A percentile compares a stretch with the other conserved stretches of the same genome.
phyloP scores from a whole-genome alignment of 2,113 vertebrate genomes.

The Chaetorhynchus papuensis region DNA sequence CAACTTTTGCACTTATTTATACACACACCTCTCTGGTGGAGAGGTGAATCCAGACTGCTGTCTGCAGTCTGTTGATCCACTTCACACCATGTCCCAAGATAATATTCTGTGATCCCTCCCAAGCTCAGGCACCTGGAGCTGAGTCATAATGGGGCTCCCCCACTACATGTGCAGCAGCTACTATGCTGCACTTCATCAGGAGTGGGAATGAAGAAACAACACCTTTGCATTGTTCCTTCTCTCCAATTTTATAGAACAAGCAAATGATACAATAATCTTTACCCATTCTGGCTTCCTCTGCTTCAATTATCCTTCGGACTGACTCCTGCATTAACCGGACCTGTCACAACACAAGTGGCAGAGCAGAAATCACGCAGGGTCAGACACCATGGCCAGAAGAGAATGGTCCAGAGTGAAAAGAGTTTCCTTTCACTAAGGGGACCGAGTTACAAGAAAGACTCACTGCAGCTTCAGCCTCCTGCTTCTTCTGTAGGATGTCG shows the following conservation, averaged over 20 bases:
- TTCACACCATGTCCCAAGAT: neutral
- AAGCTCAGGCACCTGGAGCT: neutral
- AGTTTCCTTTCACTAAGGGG: neutral
- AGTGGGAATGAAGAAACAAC: neutral
- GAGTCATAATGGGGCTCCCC: neutral
- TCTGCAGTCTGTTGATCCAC: neutral
- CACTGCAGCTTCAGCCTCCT: conserved; percentile 93
- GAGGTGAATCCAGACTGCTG: neutral
- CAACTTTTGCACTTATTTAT: neutral
- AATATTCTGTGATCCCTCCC: neutral
- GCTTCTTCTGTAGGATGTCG: conserved; percentile 87
- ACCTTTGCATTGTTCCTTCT: neutral
- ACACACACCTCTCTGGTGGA: neutral
- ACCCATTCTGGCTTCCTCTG: conserved; percentile 96
- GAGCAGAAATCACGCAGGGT: neutral
- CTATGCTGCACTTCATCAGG: neutral
- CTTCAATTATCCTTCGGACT: conserved; percentile 93
- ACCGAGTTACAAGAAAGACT: conserved; percentile 44
- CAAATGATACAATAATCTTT: conserved; percentile 8
- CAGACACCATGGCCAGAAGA: neutral
- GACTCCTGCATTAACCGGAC: conserved; percentile 97
- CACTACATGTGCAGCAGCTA: accelerated
- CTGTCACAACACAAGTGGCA: conserved; percentile 61
- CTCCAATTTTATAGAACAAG: neutral
- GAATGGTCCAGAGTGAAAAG: neutral